Evolutionary conservation across 2,797 vertebrate species (phyloP).

Genomic region (Sebastes diaconus): DNA sequence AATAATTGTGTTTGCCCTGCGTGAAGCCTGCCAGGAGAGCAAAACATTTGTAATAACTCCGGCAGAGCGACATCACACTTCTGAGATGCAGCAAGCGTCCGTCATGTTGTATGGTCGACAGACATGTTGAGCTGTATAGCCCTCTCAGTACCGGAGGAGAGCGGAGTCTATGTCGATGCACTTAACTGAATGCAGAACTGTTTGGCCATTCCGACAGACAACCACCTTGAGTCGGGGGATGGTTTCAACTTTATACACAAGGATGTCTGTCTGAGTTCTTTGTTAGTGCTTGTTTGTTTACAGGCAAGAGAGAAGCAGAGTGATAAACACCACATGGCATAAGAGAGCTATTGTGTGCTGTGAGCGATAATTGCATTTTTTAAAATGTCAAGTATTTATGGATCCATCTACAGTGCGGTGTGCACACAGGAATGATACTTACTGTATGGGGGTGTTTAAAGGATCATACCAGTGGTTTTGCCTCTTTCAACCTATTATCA

Average conservation of each 20-base stretch:
- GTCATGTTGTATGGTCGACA: conserved; percentile 31
- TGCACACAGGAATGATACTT: neutral
- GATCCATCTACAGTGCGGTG: neutral
- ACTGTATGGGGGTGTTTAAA: neutral
- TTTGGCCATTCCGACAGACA: conserved; percentile 15
- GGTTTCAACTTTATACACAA: conserved; percentile 1
- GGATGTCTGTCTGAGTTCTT: conserved; percentile 8
- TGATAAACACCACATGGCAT: neutral
- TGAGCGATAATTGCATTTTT: neutral
- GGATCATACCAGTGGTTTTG: neutral
- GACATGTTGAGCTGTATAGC: conserved; percentile 1
- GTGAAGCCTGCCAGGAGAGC: conserved; percentile 60
- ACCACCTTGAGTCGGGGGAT: neutral
- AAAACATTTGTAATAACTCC: conserved; percentile 55
- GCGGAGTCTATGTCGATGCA: neutral
- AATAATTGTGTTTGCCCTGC: conserved; percentile 69
- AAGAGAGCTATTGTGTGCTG: neutral
- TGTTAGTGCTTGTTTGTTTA: neutral
- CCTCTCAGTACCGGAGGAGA: neutral
- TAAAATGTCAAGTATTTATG: neutral
- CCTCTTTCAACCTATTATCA: neutral
- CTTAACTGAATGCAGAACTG: conserved; percentile 18
- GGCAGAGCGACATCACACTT: conserved; percentile 38
- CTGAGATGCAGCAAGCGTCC: conserved; percentile 5
- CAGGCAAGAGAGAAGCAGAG: neutral